A percentile compares a stretch with the other conserved stretches of the same genome.
Conservation (phyloP, 1,140 invertebrate species). For the Eupeodes corollae region DNA sequence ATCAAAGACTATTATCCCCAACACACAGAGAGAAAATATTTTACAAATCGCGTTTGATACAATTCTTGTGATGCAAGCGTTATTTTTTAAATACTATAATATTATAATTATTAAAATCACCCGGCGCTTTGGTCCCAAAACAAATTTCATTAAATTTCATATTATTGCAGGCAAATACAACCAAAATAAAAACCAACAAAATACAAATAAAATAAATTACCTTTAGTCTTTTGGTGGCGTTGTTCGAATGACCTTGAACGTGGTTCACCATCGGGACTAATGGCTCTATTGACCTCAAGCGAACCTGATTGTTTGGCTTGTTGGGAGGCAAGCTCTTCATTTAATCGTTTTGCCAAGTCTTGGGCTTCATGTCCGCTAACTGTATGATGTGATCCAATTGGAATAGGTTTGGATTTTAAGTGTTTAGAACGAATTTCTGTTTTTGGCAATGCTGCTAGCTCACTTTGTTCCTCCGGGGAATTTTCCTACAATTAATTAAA, state of each 20-base stretch:
- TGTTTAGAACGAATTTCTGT: conserved; percentile 1
- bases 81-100: too few relatives aligned
- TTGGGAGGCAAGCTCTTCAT: conserved; percentile 54
- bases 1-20: not conserved
- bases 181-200: not conserved
- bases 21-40: not conserved
- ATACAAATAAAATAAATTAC: conserved; percentile 33
- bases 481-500: not conserved
- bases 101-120: too few relatives aligned
- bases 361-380: conserved; percentile 68
- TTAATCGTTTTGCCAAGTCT: conserved; percentile 57
- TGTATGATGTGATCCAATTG: conserved; percentile 56
- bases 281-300: conserved; percentile 33
- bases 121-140: too few relatives aligned
- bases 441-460: conserved; percentile 1
- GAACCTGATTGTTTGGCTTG: conserved; percentile 39
- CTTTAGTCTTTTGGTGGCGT: conserved; percentile 43
- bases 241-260: conserved; percentile 54
- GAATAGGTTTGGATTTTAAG: conserved; percentile 49
- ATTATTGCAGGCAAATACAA: not conserved
- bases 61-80: too few relatives aligned
- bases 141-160: not conserved
- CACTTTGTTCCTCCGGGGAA: not conserved
- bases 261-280: conserved; percentile 43
- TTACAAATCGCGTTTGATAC: too few relatives aligned